Evolutionary conservation across 2,113 vertebrate species (phyloP), one percentile per base, ranked within the genome.

Genomic region (Lethenteron camtschaticum): DNA sequence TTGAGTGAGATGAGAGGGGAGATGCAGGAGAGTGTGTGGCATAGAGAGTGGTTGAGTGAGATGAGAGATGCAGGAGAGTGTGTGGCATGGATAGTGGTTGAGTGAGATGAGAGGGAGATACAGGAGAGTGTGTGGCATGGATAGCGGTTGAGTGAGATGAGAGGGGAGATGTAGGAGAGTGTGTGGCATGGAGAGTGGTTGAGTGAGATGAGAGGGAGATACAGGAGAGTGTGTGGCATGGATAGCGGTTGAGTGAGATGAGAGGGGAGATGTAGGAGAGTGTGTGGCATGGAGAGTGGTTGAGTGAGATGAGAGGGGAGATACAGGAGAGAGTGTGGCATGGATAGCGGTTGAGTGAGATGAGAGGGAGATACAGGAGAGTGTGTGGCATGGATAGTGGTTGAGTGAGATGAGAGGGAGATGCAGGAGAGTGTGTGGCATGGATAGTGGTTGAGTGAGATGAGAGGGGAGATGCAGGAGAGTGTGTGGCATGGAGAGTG

Each of bases 211-310:
- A 20, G 59, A 63, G 59, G 59, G 16, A 24, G 41, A 24, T 73
- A 70, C 11, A 74, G 72, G 74, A 77, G 73, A 76, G 77, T 74
- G 77, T 73, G 73, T 75, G 20, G 11, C 12, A 2, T 6, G 55
- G 18, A 71, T 2, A n/a, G 3, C 1, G 58, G 55, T 69, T 70
- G 58, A 12, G 56, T 70, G 73, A 72, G 70, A 68, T 55, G 70
- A 69, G n/a, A n/a, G n/a, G n/a, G n/a, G 63, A 70, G 68, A 66
- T 57, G 16, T 6, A 24, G 55, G 12, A 72, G 24, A 8, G 71
- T 71, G 66, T 57, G 69, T 70, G 18, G 73, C n/a, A 1, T 0
- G 1, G 66, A 66, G 41, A 2, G 10, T 68, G 10, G 72, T 71
- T 71, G 58, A 57, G 56, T 3, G 24, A 71, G 1, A 57, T 57